Conservation (phyloP, 2,113 vertebrate genomes). For the Corythaeola cristata region DNA sequence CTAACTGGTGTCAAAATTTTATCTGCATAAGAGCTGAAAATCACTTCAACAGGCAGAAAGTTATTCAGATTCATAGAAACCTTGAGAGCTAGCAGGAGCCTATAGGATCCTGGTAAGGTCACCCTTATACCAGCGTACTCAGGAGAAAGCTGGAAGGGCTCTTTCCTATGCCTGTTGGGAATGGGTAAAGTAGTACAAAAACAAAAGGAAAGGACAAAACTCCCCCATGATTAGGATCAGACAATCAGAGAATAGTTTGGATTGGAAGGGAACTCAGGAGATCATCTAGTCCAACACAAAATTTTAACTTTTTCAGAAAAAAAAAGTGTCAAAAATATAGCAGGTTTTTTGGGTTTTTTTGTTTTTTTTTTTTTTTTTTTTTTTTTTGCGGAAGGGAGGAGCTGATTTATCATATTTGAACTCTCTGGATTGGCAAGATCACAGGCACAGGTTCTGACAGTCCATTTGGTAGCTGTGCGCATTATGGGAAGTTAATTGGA, state of each 20-base stretch:
- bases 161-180: background rate
- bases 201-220: background rate
- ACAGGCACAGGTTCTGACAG: background rate
- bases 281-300: background rate
- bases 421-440: background rate
- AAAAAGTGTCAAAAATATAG: background rate
- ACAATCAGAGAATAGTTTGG: background rate
- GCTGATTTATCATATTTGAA: background rate
- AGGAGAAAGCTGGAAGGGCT: background rate
- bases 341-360: no score
- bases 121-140: accelerated
- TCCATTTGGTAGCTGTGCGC: background rate
- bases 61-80: background rate
- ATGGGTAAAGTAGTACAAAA: background rate
- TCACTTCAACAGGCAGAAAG: background rate
- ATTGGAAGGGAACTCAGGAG: background rate
- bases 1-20: background rate
- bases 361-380: background rate
- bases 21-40: background rate
- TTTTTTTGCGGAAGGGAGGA: background rate
- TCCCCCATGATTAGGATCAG: background rate
- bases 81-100: background rate
- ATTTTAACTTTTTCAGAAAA: background rate
- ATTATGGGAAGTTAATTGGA: background rate
- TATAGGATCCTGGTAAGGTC: background rate